Base-by-base conservation (phyloP, 2,797 vertebrate species). In the Gambusia yucatana region DNA sequence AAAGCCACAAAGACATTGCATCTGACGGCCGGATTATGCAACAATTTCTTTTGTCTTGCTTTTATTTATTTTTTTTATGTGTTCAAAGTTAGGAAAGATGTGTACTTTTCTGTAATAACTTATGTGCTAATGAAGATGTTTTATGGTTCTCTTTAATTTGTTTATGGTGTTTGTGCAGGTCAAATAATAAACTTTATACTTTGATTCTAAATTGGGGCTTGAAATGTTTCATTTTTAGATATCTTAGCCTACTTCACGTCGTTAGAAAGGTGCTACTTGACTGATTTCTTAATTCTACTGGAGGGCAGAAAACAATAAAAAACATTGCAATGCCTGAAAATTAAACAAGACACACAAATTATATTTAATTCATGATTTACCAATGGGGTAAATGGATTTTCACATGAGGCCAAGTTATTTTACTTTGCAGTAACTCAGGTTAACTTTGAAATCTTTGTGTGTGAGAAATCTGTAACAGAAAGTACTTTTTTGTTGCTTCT, bases 1-100 rank as follows among this genome's bases (percentile, higher is more conserved):
- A 81, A 79, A 89, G 85, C 80, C 77, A 85, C 78, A 70, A 82
- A 84, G 81, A 85, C 75, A 73, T 73, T 5, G 50, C 46, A 72
- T 86, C 82, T 75, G 75, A 59, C 57, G 46, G 30, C 77, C 73
- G 63, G 85, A 72, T 88, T 85, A 83, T 75, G 83, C 77, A 89
- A 87, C 79, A 48, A 25, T 52, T 81, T 73, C 69, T 79, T 77
- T 72, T 30, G 39, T 2, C 39, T 69, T 11, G 39, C 9, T 33
- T 52, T 52, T 52, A 52, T 52, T 63, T 61, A 28, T 61, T 59
- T 82, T 76, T 28, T 61, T 73, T 79, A 80, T 77, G 47, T 7
- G 78, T 8, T 72, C 69, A 83, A 72, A 76, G 82, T 81, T 74
- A 22, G 72, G 28, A 73, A 41, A 76, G 80, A 69, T 9, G 13